These are phyloP conservation scores for Leucania comma DNA, from an alignment of 2,888 invertebrate genomes.

Conservation along the genomic window DNA sequence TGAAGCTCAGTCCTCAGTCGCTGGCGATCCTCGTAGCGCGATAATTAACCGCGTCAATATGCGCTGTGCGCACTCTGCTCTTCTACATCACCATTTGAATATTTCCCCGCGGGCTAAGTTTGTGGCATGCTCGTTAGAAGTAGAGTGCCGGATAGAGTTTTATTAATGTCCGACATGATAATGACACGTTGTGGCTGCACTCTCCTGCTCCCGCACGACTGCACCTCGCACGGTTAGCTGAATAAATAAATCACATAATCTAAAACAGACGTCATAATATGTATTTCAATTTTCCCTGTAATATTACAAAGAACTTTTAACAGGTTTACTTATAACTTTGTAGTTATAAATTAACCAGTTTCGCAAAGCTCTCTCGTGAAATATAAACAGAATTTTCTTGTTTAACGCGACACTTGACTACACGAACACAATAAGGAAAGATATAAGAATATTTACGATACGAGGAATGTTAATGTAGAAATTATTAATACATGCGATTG, in stretches of 20 bases:
- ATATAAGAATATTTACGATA: slow-evolving; percentile 66
- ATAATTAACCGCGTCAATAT: slow-evolving; percentile 81
- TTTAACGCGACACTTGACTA: slow-evolving; percentile 8
- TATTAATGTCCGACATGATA: slow-evolving; percentile 86
- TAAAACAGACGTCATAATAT: slow-evolving; percentile 71
- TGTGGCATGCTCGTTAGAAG: slow-evolving; percentile 77
- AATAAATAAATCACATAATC: slow-evolving; percentile 82
- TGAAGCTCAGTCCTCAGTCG: neutral
- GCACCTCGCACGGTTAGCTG: slow-evolving; percentile 75
- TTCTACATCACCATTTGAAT: slow-evolving; percentile 76
- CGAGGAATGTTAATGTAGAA: slow-evolving; percentile 60
- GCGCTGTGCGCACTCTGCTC: slow-evolving; percentile 62
- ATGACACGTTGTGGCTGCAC: slow-evolving; percentile 79
- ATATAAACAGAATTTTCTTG: slow-evolving; percentile 33
- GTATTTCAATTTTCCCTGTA: slow-evolving; percentile 79
- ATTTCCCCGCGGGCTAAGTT: slow-evolving; percentile 80
- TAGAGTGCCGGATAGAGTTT: slow-evolving; percentile 76
- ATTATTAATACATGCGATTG: slow-evolving; percentile 67
- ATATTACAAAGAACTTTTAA: slow-evolving; percentile 75
- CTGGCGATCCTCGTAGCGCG: slow-evolving; percentile 43
- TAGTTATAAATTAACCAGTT: slow-evolving; percentile 25
- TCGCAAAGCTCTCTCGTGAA: slow-evolving; percentile 25
- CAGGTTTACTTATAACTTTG: too few relatives aligned
- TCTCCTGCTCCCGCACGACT: slow-evolving; percentile 50
- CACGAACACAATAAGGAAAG: slow-evolving; percentile 38